A percentile compares a stretch with the other conserved stretches of the same genome.
phyloP scores from a whole-genome alignment of 1,140 invertebrate species.

The Drosophila insularis region DNA sequence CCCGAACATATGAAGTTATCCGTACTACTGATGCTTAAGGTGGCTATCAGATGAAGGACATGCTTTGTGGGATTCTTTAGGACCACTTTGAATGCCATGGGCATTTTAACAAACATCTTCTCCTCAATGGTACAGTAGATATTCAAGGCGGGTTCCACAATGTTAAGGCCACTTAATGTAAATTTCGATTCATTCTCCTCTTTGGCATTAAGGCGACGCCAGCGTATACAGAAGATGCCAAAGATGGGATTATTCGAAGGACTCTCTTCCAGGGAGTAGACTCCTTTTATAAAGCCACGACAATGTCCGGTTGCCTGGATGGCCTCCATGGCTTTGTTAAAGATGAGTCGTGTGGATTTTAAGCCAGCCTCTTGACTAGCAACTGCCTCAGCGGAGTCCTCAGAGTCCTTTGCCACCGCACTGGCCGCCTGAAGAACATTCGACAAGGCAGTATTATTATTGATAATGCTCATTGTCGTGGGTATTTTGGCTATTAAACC shows the following conservation, averaged over 20 bases:
- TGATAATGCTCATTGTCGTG: conserved; percentile 78
- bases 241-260: conserved; percentile 45
- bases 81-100: conserved; percentile 78
- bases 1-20: conserved; percentile 82
- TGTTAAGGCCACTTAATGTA: conserved; percentile 70
- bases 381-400: conserved; percentile 56
- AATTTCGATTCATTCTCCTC: conserved; percentile 82
- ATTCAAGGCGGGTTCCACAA: conserved; percentile 76
- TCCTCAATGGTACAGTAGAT: conserved; percentile 82
- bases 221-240: conserved; percentile 80
- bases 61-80: conserved; percentile 74
- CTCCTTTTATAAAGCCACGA: conserved; percentile 75
- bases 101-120: conserved; percentile 82
- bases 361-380: conserved; percentile 56
- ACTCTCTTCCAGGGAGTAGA: conserved; percentile 43
- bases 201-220: conserved; percentile 67
- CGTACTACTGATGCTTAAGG: conserved; percentile 73
- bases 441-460: conserved; percentile 50
- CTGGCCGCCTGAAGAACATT: conserved; percentile 47
- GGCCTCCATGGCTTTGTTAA: conserved; percentile 76
- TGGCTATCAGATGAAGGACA: conserved; percentile 73
- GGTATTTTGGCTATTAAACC: conserved; percentile 68
- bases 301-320: conserved; percentile 72
- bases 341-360: conserved; percentile 63
- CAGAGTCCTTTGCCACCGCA: conserved; percentile 41